Percentiles rank a stretch among this genome's conserved stretches.
Conservation (phyloP, 2,797 vertebrate species). For the Menidia menidia region DNA sequence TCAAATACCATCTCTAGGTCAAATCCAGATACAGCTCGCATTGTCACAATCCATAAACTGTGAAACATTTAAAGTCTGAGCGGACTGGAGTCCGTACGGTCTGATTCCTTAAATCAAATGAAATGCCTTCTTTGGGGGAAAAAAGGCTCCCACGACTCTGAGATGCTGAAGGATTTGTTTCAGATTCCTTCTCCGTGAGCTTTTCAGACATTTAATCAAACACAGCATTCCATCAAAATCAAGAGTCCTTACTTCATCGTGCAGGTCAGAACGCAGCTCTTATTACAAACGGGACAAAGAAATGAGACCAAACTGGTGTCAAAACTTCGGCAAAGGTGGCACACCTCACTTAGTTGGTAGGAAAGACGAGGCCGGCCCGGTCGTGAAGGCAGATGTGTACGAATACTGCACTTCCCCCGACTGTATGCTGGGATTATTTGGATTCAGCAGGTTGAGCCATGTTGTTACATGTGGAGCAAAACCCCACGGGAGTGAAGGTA, state of each 20-base stretch:
- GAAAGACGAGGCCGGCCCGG: constrained; percentile 38
- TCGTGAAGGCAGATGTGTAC: constrained; percentile 44
- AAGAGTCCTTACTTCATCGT: constrained; percentile 26
- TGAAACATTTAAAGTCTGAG: constrained; percentile 29
- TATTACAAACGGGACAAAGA: constrained; percentile 44
- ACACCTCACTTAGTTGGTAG: constrained; percentile 25
- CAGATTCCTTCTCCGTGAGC: constrained; percentile 1
- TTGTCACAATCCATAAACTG: constrained; percentile 62
- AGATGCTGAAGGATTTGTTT: constrained; percentile 18
- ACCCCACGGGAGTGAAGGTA: constrained; percentile 73
- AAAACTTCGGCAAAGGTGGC: constrained; percentile 34
- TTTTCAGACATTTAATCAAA: constrained; percentile 35
- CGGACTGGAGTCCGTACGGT: constrained; percentile 20
- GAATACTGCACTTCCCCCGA: constrained; percentile 43
- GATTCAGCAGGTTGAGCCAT: constrained; percentile 37
- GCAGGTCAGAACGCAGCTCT: constrained; percentile 32
- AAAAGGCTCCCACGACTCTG: constrained; percentile 8
- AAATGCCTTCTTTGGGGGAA: constrained; percentile 2
- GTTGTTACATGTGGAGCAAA: constrained; percentile 48
- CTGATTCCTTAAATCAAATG: constrained; percentile 38
- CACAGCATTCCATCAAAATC: constrained; percentile 26
- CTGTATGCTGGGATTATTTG: constrained; percentile 36
- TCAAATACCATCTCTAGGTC: constrained; percentile 55
- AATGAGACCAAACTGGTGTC: constrained; percentile 44
- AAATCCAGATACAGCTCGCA: constrained; percentile 57